Conservation (phyloP, 2,888 invertebrate genomes). For the Cremastobaeus sp. region DNA sequence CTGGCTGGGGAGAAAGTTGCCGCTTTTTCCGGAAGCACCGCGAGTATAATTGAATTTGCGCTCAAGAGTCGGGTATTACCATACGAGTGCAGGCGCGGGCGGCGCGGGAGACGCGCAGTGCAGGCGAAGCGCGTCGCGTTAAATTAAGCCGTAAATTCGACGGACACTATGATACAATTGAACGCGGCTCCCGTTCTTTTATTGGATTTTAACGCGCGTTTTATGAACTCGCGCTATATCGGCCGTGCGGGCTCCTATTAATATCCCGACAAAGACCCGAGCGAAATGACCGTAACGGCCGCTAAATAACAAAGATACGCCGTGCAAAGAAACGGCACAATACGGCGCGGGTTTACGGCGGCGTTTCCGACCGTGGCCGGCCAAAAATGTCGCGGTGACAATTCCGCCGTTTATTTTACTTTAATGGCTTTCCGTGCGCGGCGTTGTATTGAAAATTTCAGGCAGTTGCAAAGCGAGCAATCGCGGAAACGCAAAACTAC, state of each 20-base stretch:
- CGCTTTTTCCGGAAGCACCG: constrained; percentile 18
- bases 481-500: constrained; percentile 22
- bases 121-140: constrained; percentile 9
- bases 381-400: background rate
- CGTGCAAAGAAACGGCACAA: constrained; percentile 8
- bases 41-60: constrained; percentile 35
- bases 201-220: constrained; percentile 33
- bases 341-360: constrained; percentile 10
- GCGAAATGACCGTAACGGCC: constrained; percentile 26
- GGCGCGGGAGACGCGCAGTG: background rate
- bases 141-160: constrained; percentile 43
- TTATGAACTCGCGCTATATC: constrained; percentile 27
- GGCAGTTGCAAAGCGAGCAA: constrained; percentile 25
- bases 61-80: constrained; percentile 17
- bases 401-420: constrained; percentile 1
- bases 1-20: constrained; percentile 9
- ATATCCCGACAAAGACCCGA: background rate
- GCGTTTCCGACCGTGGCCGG: constrained; percentile 1
- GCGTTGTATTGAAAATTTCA: background rate
- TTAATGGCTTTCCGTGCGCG: background rate
- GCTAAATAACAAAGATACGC: constrained; percentile 27
- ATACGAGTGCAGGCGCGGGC: background rate
- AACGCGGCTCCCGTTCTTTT: constrained; percentile 30
- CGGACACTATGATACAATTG: constrained; percentile 27
- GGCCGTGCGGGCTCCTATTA: constrained; percentile 9